phyloP scores from a whole-genome alignment of 2,113 vertebrate species.

The Mesoclemmys tuberculata region DNA sequence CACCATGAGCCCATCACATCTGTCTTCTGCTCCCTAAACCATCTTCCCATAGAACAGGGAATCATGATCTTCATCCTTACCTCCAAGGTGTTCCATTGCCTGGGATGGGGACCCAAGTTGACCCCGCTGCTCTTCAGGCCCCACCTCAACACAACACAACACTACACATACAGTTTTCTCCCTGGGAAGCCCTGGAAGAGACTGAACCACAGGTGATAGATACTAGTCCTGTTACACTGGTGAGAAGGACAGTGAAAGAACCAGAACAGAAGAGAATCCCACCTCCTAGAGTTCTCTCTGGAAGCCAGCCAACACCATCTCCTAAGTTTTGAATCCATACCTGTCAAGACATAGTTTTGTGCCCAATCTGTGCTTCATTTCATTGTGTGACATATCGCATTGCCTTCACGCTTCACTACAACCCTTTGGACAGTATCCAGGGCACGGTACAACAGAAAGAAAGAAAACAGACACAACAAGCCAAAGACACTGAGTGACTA shows the following conservation, averaged over 20 bases:
- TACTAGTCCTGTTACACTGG: not conserved
- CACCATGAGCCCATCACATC: too few species aligned
- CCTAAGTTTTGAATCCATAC: not conserved
- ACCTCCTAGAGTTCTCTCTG: not conserved
- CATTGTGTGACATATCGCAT: not conserved
- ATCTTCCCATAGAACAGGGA: too few species aligned
- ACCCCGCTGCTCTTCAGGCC: not conserved
- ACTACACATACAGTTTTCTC: not conserved
- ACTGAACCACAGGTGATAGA: not conserved
- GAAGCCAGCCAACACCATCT: not conserved
- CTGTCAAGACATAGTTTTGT: not conserved
- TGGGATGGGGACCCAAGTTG: too few species aligned
- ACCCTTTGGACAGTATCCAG: not conserved
- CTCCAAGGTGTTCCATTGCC: too few species aligned
- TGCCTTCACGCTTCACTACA: not conserved
- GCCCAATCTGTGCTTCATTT: not conserved
- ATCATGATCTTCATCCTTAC: too few species aligned
- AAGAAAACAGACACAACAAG: not conserved
- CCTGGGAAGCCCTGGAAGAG: not conserved
- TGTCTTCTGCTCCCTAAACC: too few species aligned
- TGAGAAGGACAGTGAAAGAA: not conserved
- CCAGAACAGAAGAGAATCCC: not conserved
- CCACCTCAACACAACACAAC: not conserved
- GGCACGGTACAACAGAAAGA: not conserved
- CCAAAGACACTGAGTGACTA: not conserved